Evolutionary conservation across 1,140 invertebrate genomes (phyloP), one percentile per base, ranked within the genome.

Genomic region (Conopomorpha cramerella): DNA sequence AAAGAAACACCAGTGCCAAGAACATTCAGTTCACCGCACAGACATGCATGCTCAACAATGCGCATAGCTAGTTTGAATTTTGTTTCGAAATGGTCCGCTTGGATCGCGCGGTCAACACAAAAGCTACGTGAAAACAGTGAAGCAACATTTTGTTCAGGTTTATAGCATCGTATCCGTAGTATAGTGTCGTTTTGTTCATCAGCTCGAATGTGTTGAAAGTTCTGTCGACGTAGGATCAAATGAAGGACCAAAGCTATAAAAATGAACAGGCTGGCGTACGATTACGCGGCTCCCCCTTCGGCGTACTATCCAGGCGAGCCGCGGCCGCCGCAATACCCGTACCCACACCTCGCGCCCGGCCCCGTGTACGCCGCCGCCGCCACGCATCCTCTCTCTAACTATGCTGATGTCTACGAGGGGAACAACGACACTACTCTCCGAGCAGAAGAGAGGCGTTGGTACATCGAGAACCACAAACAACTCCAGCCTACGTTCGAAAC

Each of bases 361-460:
- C n/a, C n/a, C n/a, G 3, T 17, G 12, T 33, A 30, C 12, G 13
- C 7, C 12, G 12, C 12, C 16, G 16, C 4, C 16, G n/a, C n/a
- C n/a, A 7, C 16, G 16, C 16, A 16, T 8, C 31, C 31, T 3
- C 31, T 16, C 12, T 15, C 12, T 13, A 33, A 33, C 16, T 33
- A 33, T 13, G 31, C 31, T 12, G 31, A 33, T 12, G 31, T 33
- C 3, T 51, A 51, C 23, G 48, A 51, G 19, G 48, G 48, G n/a
- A 51, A 46, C 28, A 51, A 47, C 12, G 48, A 51, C 17, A 51
- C 30, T 7, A 51, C 48, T 10, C 39, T 51, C 10, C 34, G 48
- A 36, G 48, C 48, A 0, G 48, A 51, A 35, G 48, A 51, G 16
- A 31, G 48, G 16, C 43, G 47, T 31, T 51, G 48, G 48, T 51